phyloP scores from a whole-genome alignment of 1,140 invertebrate genomes.

The Aphidius ervi region DNA sequence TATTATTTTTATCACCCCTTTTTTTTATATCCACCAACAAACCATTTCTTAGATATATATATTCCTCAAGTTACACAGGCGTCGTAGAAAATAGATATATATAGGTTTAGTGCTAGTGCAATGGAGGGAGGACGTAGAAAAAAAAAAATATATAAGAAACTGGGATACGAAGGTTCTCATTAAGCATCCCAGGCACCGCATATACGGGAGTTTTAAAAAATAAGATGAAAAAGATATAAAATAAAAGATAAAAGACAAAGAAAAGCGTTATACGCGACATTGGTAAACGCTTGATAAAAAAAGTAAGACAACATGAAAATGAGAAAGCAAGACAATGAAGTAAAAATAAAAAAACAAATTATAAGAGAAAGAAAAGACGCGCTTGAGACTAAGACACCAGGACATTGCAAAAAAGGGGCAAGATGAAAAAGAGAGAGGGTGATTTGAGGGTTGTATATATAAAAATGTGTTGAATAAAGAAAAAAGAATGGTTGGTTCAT shows the following conservation, averaged over 20 bases:
- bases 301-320: background rate
- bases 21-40: no score
- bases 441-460: background rate
- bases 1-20: no score
- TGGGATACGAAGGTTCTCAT: conserved; percentile 48
- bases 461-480: no score
- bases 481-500: no score
- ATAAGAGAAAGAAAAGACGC: conserved; percentile 16
- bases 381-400: conserved; percentile 12
- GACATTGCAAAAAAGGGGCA: conserved; percentile 25
- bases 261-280: conserved; percentile 9
- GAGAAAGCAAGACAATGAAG: background rate
- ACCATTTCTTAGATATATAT: no score
- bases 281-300: background rate
- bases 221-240: conserved; percentile 36
- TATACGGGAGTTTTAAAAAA: conserved; percentile 43
- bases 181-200: conserved; percentile 49
- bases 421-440: conserved; percentile 20
- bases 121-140: conserved; percentile 25
- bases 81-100: no score
- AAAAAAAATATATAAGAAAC: conserved; percentile 22
- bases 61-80: no score
- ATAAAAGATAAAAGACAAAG: conserved; percentile 37
- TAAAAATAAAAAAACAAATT: conserved; percentile 1
- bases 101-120: conserved; percentile 10